Evolutionary conservation across 1,140 invertebrate species (phyloP).

Genomic region (Drosophila oshimai): DNA sequence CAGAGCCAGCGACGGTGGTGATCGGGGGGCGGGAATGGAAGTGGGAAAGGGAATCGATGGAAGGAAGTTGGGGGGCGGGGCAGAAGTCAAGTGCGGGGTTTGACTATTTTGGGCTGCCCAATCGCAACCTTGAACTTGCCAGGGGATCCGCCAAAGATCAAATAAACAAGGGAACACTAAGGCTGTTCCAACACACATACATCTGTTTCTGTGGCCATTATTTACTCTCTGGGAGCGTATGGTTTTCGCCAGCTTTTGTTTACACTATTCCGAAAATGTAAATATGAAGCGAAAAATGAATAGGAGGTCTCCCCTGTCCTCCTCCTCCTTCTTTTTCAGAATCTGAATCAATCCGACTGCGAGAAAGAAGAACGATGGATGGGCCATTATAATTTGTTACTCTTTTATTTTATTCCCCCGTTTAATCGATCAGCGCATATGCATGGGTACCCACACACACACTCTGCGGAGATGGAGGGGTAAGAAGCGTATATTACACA

Average conservation of each 20-base stretch:
- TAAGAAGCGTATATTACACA: slow-evolving; percentile 38
- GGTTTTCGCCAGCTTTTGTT: slow-evolving; percentile 33
- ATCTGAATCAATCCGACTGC: background rate
- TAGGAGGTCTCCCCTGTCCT: background rate
- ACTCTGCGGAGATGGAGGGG: slow-evolving; percentile 10
- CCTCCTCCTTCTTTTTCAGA: background rate
- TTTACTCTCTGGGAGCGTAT: slow-evolving; percentile 9
- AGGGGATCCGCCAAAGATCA: background rate
- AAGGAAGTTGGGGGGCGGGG: background rate
- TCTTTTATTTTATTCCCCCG: slow-evolving; percentile 54
- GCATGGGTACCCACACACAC: slow-evolving; percentile 19
- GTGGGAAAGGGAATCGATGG: background rate
- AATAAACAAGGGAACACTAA: background rate
- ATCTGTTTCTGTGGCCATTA: slow-evolving; percentile 21
- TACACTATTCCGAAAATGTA: slow-evolving; percentile 24
- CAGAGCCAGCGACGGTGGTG: background rate
- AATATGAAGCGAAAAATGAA: slow-evolving; percentile 1
- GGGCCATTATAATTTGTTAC: slow-evolving; percentile 56
- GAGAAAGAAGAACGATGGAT: background rate
- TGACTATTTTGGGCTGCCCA: background rate
- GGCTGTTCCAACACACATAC: background rate
- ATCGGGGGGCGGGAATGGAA: background rate
- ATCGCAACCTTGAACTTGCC: slow-evolving; percentile 20
- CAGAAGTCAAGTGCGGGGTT: background rate
- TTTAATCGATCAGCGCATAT: slow-evolving; percentile 71